phyloP scores from a whole-genome alignment of 2,113 vertebrate genomes.

The Thryonomys swinderianus region DNA sequence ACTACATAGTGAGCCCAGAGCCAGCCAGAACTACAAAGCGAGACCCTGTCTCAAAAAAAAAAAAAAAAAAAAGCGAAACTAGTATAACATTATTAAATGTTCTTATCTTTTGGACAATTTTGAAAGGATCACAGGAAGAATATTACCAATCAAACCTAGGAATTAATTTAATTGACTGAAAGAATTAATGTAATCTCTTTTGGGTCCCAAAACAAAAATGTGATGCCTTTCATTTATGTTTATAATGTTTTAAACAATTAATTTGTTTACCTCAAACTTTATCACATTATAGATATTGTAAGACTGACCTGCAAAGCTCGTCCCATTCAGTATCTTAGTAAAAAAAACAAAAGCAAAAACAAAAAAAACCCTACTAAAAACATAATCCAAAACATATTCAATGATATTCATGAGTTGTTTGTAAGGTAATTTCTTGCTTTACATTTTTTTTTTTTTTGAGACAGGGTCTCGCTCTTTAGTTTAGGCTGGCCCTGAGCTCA shows the following conservation, averaged over 20 bases:
- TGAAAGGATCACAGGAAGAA: not conserved
- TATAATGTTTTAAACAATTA: not conserved
- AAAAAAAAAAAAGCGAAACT: constrained; percentile 39
- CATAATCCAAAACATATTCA: not conserved
- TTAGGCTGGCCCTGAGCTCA: too few species aligned
- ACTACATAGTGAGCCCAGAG: too few species aligned
- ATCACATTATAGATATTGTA: constrained; percentile 1
- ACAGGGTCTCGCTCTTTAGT: too few species aligned
- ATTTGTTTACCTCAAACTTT: not conserved
- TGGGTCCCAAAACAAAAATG: not conserved
- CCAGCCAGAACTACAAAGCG: too few species aligned
- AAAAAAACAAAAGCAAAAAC: too few species aligned
- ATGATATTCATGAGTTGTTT: not conserved
- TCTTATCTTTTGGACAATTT: not conserved
- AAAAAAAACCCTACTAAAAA: not conserved
- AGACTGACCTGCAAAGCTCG: not conserved
- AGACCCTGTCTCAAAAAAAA: too few species aligned
- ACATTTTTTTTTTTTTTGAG: too few species aligned
- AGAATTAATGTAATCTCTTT: not conserved
- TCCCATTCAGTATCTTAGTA: not conserved
- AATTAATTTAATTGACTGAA: not conserved
- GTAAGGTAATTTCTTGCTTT: not conserved
- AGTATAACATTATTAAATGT: not conserved
- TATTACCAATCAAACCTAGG: not conserved
- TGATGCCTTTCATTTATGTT: not conserved